Base-by-base conservation (phyloP, 1,140 invertebrate genomes). In the Galleria mellonella region DNA sequence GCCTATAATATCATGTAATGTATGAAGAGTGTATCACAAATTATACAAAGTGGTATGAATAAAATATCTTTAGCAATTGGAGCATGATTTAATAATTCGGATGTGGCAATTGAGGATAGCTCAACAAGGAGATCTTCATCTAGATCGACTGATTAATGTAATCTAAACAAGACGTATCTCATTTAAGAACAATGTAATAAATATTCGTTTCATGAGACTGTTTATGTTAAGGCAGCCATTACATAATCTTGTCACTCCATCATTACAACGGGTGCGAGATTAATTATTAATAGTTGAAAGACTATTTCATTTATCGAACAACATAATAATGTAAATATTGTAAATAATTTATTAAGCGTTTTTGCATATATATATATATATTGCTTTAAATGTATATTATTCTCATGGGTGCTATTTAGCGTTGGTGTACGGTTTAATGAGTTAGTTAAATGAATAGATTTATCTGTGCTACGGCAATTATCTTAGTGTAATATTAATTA, bases 361-460 rank as follows among this genome's bases (percentile, higher is more conserved):
- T 55, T 47, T 35, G 54, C 50, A 38, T 66, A 64, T 63, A 74
- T 72, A 55, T 75, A 9, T 35, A 37, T n/a, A 17, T 37, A 15
- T 37, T n/a, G 76, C 72, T 81, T 82, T 82, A 73, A 75, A 57
- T 77, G 74, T 83, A 78, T 62, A 68, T 73, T 73, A 78, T 76
- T 78, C 52, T 74, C 62, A 83, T 79, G 76, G 79, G 79, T 83
- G 79, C 79, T 81, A 83, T 79, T 83, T 79, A 81, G 72, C 50
- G 55, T 70, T 66, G 77, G 81, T 82, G 76, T 76, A 76, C 68
- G 79, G 79, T 83, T 53, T 71, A 64, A 54, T 47, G 44, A 45
- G 43, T 62, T 62, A 55, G 42, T 53, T 68, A 72, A 55, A 38
- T 55, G 51, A 62, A 51, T 57, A 58, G 31, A 17, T 32, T 37